Evolutionary conservation across 37 sponge, comb jelly and placozoan species (phyloP).

Genomic region (Eunapius fragilis): DNA sequence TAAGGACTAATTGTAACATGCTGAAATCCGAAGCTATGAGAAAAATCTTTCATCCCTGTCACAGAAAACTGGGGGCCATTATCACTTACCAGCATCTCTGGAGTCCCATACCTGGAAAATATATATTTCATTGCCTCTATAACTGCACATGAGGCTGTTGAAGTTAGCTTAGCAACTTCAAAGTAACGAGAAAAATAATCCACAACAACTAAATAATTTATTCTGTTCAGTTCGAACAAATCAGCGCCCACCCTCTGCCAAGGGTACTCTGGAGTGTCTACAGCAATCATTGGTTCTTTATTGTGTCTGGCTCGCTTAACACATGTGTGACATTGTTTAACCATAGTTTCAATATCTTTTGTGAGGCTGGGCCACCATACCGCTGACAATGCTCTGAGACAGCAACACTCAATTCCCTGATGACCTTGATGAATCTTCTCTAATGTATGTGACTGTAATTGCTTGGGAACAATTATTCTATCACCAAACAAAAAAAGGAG

Average conservation of each 20-base stretch:
- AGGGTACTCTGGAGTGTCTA: not conserved
- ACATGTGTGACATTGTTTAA: slow-evolving; percentile 12
- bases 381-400: not conserved
- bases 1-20: not conserved
- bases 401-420: slow-evolving; percentile 22
- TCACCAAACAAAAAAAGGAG: slow-evolving; percentile 25
- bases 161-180: not conserved
- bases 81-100: not conserved
- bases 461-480: slow-evolving; percentile 18
- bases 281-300: not conserved
- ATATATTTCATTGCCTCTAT: not conserved
- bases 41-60: not conserved
- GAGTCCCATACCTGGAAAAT: not conserved
- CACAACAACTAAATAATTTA: not conserved
- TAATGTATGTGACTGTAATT: slow-evolving; percentile 8
- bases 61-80: not conserved
- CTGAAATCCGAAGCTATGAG: not conserved
- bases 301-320: not conserved
- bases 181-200: not conserved
- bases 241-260: not conserved
- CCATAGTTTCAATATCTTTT: slow-evolving; percentile 6
- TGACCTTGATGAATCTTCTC: slow-evolving; percentile 34
- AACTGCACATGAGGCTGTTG: not conserved
- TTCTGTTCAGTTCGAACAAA: not conserved
- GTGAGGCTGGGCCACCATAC: slow-evolving; percentile 39